Base-by-base conservation (phyloP, 1,140 invertebrate genomes). In the Ooceraea biroi region DNA sequence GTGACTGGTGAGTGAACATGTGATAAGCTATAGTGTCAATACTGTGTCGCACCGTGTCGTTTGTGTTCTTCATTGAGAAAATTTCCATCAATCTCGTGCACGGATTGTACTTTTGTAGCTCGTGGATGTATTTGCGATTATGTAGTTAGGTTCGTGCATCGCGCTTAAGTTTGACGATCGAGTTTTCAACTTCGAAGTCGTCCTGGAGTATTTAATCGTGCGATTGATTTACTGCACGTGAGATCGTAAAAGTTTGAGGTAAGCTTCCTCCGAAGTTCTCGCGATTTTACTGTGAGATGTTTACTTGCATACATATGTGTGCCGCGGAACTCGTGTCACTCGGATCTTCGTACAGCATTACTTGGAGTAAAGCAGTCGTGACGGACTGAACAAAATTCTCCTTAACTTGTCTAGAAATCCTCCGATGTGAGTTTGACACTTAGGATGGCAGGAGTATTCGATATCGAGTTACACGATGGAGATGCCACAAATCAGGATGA, bases 381-480 rank as follows among this genome's bases (percentile, higher is more conserved):
- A 22, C 27, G 19, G n/a, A 41, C 3, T 22, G 36, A 80, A 30
- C 4, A n/a, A n/a, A 1, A 14, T 19, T 7, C 19, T 65, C 14
- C 27, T 22, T 22, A 68, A 27, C 0, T 30, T 55, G 7, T 27
- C 57, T 36, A n/a, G 25, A n/a, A 22, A 68, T 19, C 8, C 27
- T 69, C 4, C 14, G 19, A 93, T 93, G 92, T 92, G 85, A 92
- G 84, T 89, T 66, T 50, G 19, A 22, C 60, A 22, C 94, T 66
- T 88, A 96, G 94, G 94, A 97, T 97, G 97, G 97, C 97, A 93
- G 96, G 96, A 92, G 96, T 98, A 92, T 98, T 99, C 94, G 97
- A 98, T 95, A 96, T 99, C 92, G 98, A 99, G 94, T 95, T 98
- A 90, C 96, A 97, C 88, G 97, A 97, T 93, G 95, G 95, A 78